phyloP scores from a whole-genome alignment of 2,113 vertebrate genomes.

The Ameiurus melas region DNA sequence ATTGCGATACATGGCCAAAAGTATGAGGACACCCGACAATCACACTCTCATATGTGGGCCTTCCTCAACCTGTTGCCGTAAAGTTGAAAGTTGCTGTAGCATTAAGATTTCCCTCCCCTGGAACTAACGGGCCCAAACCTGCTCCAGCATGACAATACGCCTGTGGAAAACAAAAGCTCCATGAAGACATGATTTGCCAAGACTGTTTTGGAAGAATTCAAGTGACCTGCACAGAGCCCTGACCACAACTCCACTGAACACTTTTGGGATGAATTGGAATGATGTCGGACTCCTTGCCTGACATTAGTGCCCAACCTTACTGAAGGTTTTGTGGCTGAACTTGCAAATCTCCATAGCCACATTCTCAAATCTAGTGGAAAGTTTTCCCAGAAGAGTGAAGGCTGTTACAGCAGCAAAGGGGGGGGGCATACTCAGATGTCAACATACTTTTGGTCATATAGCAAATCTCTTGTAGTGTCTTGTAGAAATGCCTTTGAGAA shows the following conservation, averaged over 20 bases:
- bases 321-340: not conserved
- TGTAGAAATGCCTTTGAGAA: no score
- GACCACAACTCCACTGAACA: not conserved
- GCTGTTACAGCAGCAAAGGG: not conserved
- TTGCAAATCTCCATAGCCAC: not conserved
- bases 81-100: no score
- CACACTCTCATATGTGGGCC: not conserved
- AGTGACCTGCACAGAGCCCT: no score
- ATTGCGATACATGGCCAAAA: no score
- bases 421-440: no score
- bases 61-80: not conserved
- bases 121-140: not conserved
- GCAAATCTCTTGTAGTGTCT: no score
- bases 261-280: not conserved
- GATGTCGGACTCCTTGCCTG: not conserved
- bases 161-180: not conserved
- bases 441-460: not conserved
- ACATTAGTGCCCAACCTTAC: not conserved
- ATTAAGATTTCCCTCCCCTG: not conserved
- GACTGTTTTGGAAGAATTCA: not conserved
- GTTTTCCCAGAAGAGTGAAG: no score
- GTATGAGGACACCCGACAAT: not conserved
- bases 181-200: not conserved
- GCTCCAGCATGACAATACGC: no score
- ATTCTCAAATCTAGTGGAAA: not conserved